phyloP scores from a whole-genome alignment of 2,797 vertebrate genomes.

The Mormyrus hasselquistii region DNA sequence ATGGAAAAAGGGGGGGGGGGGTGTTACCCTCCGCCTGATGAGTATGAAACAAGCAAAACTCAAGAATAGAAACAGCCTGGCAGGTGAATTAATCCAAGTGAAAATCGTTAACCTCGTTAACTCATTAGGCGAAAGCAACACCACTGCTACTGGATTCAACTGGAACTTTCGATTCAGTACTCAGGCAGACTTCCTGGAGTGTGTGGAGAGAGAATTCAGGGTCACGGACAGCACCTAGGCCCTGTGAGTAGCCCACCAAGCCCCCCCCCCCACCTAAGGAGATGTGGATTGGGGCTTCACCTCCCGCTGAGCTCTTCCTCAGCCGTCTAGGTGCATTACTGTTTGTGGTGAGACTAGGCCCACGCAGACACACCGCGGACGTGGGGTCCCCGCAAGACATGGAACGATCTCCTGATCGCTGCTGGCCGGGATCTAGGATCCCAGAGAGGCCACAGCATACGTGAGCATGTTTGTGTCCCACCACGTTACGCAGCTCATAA shows the following conservation, averaged over 20 bases:
- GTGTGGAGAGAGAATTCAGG: not conserved
- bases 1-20: not conserved
- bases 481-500: not conserved
- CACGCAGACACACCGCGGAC: not conserved
- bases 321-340: conserved; percentile 40
- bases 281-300: not conserved
- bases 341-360: conserved; percentile 27
- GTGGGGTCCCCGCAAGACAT: not conserved
- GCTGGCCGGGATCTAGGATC: not conserved
- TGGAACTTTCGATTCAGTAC: not conserved
- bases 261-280: not conserved
- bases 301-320: conserved; percentile 20
- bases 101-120: not conserved
- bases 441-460: not conserved
- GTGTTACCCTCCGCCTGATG: not conserved
- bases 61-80: not conserved
- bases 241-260: not conserved
- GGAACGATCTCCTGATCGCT: not conserved
- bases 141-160: not conserved
- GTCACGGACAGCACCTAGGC: not conserved
- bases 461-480: not conserved
- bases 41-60: not conserved
- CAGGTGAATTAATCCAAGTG: conserved; percentile 5
- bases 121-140: not conserved
- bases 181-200: not conserved